A percentile compares a stretch with the other conserved stretches of the same genome.
phyloP scores from a whole-genome alignment of 2,888 invertebrate genomes.

The Eupithecia tripunctaria region DNA sequence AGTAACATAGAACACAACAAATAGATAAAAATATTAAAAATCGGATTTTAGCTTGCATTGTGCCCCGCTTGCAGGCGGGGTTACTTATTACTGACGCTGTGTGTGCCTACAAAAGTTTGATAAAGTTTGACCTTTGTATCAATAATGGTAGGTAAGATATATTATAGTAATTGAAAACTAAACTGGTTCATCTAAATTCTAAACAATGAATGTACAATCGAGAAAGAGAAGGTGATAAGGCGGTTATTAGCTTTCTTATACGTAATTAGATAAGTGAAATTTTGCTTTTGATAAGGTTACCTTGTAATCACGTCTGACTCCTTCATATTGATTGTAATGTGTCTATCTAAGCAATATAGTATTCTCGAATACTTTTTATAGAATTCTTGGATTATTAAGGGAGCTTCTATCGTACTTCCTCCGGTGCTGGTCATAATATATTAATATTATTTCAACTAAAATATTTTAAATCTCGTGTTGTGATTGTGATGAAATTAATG shows the following conservation, averaged over 20 bases:
- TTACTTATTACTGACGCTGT: no score
- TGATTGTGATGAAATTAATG: background rate
- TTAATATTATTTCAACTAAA: background rate
- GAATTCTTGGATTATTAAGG: conserved; percentile 18
- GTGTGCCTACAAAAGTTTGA: conserved; percentile 6
- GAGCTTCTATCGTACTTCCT: background rate
- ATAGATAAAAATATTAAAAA: no score
- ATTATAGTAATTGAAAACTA: background rate
- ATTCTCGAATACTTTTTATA: conserved; percentile 39
- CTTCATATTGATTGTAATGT: conserved; percentile 60
- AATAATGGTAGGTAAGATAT: background rate
- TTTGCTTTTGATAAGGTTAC: conserved; percentile 46
- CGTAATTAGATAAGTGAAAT: background rate
- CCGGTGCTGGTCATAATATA: background rate
- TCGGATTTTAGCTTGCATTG: no score
- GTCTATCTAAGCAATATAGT: conserved; percentile 53
- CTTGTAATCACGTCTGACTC: conserved; percentile 59
- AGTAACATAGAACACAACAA: no score
- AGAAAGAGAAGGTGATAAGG: background rate
- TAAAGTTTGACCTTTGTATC: conserved; percentile 17
- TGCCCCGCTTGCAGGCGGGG: no score
- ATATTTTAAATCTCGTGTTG: no score
- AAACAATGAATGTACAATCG: background rate
- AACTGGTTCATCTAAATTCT: background rate
- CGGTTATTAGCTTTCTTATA: background rate